These are phyloP conservation scores for Agelastica alni DNA, from an alignment of 2,888 invertebrate species.

Conservation along the genomic window DNA sequence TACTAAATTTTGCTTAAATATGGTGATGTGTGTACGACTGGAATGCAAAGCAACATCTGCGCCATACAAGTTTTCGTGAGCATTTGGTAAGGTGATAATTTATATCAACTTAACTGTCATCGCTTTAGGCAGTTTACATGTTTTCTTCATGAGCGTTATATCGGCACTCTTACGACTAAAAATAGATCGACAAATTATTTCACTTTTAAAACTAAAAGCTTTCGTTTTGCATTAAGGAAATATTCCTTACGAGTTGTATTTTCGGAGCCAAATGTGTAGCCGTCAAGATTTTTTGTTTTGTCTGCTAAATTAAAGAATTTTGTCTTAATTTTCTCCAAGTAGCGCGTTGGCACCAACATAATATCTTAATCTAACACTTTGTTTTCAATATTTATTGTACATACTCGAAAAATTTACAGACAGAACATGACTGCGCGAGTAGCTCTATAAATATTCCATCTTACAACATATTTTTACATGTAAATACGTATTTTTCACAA, in stretches of 20 bases:
- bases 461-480: too few species aligned
- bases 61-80: slow-evolving; percentile 30
- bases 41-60: slow-evolving; percentile 32
- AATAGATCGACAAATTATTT: slow-evolving; percentile 32
- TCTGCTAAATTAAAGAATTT: slow-evolving; percentile 10
- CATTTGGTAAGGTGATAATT: slow-evolving; percentile 35
- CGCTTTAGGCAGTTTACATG: slow-evolving; percentile 32
- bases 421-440: too few species aligned
- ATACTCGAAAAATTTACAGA: too few species aligned
- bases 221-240: slow-evolving; percentile 31
- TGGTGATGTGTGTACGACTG: slow-evolving; percentile 25
- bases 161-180: slow-evolving; percentile 32
- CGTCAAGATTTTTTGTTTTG: slow-evolving; percentile 20
- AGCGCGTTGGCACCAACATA: too few species aligned
- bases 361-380: too few species aligned
- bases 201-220: slow-evolving; percentile 32
- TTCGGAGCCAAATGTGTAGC: slow-evolving; percentile 19
- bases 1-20: slow-evolving; percentile 28
- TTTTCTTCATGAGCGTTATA: slow-evolving; percentile 33
- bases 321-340: neutral
- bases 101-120: slow-evolving; percentile 35
- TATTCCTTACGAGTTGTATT: slow-evolving; percentile 28
- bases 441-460: too few species aligned
- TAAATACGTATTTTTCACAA: too few species aligned
- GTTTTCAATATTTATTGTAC: too few species aligned